Evolutionary conservation across 2,797 vertebrate genomes (phyloP), one percentile per base, ranked within the genome.

Genomic region (Lates japonicus): DNA sequence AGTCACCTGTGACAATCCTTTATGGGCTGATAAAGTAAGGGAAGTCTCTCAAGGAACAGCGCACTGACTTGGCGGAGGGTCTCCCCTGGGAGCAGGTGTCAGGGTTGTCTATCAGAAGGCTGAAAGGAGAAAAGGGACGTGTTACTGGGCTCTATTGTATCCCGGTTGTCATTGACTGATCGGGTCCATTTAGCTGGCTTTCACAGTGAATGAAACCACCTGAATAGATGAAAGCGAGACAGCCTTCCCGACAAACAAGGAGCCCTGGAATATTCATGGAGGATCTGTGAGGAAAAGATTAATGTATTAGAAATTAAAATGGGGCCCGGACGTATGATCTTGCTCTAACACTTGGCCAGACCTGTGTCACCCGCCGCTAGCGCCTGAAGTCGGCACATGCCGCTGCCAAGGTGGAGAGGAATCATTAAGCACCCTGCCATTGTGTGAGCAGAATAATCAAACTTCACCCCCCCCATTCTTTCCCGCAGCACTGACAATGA

Each of bases 231-330:
- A 98, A 99, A 98, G 97, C 96, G 96, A 97, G 97, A 97, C 98
- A 95, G 97, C 96, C 97, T 95, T 90, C 90, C 92, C 88, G 95
- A 98, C 98, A 98, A 99, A 98, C 98, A 98, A 98, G 97, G 96
- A 97, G 96, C 96, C 95, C 94, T 94, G 94, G 97, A 99, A 99
- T 99, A 99, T 99, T 99, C 98, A 99, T 99, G 97, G 97, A 97
- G 97, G 96, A 98, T 98, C 98, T 99, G 98, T 87, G 95, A 96
- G 95, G 96, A 95, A 96, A 98, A 99, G 98, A 99, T 99, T 99
- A 99, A 99, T 99, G 98, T 97, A 99, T 99, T 99, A 99, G 97
- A 99, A 99, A 99, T 99, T 99, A 99, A 99, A 99, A 99, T 99
- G 96, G 97, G 97, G 95, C 96, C 95, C 92, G 97, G 96, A 97